Conservation (phyloP, 2,113 vertebrate genomes). For the Ameiurus melas region DNA sequence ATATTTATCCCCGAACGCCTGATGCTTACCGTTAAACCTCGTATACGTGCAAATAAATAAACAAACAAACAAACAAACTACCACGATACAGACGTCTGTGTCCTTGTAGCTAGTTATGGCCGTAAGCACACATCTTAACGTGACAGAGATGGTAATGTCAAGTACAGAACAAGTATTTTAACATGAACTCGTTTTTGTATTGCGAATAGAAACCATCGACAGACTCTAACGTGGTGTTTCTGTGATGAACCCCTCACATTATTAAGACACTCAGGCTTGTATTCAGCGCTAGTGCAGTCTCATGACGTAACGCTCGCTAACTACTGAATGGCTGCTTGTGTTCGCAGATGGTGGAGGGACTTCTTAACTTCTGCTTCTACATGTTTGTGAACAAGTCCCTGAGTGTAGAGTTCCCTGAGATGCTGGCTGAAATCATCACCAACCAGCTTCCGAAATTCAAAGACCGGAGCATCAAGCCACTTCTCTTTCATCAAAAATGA, state of each 20-base stretch:
- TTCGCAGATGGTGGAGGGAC: slow-evolving; percentile 90
- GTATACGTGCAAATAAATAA: background rate
- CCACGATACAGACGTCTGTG: background rate
- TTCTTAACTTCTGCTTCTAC: slow-evolving; percentile 96
- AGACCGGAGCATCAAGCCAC: slow-evolving; percentile 92
- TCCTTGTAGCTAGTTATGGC: background rate
- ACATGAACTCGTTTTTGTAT: background rate
- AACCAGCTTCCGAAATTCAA: slow-evolving; percentile 99
- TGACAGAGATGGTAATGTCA: background rate
- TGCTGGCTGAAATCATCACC: slow-evolving; percentile 98
- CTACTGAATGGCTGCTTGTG: slow-evolving; percentile 4
- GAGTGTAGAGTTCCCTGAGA: slow-evolving; percentile 97
- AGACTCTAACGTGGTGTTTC: background rate
- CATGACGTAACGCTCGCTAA: background rate
- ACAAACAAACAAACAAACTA: background rate
- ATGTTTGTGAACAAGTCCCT: slow-evolving; percentile 96
- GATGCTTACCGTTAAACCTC: background rate
- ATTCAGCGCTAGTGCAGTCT: background rate
- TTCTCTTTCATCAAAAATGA: slow-evolving; percentile 98
- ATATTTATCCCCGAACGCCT: background rate
- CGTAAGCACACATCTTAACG: background rate
- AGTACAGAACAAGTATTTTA: background rate
- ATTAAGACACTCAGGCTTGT: background rate
- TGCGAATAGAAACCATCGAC: background rate
- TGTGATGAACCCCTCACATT: background rate